Evolutionary conservation across 2,888 invertebrate genomes (phyloP), one percentile per base, ranked within the genome.

Genomic region (Onthophagus sagittarius): DNA sequence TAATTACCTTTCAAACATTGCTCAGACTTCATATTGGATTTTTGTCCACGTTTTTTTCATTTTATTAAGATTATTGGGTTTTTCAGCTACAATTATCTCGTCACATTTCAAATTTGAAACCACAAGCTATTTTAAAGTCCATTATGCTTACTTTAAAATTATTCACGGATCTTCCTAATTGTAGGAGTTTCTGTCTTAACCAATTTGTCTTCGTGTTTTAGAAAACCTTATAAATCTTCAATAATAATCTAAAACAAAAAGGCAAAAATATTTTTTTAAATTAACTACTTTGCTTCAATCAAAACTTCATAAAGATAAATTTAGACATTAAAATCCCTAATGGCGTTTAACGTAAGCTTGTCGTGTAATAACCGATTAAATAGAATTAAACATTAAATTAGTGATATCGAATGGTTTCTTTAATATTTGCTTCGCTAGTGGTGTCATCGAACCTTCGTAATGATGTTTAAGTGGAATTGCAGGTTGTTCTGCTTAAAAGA

Each of bases 341-440:
- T 23, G 23, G 3, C 23, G 23, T 23, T 23, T 23, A 23, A 23
- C 23, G 1, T 23, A 23, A 23, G 3, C 23, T 23, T 23, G 23
- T 2, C 39, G 39, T 53, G 39, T 53, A 53, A 71, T 69, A 67
- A 72, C 65, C 67, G 72, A 69, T 33, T 69, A 33, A 69, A 32
- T 33, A n/a, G 33, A 69, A 71, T 63, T 11, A 64, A 71, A 64
- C 64, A 53, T 62, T 72, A 69, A 69, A 65, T 72, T 67, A 32
- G 62, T 73, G 63, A 71, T 14, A 63, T 63, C 33, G 71, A 23
- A 23, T 23, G 23, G 23, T 23, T 31, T 71, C 64, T 53, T 64
- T 63, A 62, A 73, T 73, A 23, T 23, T 23, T 23, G 23, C 23
- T 23, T 23, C 23, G 23, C 1, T 23, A 2, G 23, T 72, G 75